Evolutionary conservation across 2,797 vertebrate species (phyloP), one percentile per base, ranked within the genome.

Genomic region (Apodemus agrarius): DNA sequence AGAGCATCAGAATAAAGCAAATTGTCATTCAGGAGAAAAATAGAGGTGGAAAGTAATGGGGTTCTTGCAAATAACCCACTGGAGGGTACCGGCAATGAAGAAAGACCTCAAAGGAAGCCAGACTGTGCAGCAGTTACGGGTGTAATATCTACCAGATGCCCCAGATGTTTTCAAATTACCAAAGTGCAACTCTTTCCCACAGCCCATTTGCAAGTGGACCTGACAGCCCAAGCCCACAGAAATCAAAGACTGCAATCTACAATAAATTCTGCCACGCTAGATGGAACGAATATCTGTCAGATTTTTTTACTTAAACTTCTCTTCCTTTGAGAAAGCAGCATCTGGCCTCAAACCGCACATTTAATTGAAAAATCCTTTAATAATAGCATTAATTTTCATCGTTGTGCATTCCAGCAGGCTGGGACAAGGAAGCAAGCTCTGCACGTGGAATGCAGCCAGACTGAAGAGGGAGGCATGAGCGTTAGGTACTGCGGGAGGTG

Each of bases 111-210:
- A 92, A 96, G 97, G 94, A 97, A 97, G 96, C 95, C 49, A 90
- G 92, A 74, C 93, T 65, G 93, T 31, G n/a, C 81, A 95, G 84
- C 94, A 97, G 98, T 83, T 83, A 94, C 6, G 97, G 96, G 92
- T 86, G 92, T 98, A 98, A 98, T 98, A 94, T 94, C 95, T 96
- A 96, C 98, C 98, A 98, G 91, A 97, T 98, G 98, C 34, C 82
- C 96, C 98, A 97, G 88, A 95, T 97, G 98, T 94, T 90, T 97
- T 49, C 94, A 96, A 95, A 98, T 75, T 91, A 94, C 94, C 90
- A 80, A 88, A 92, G 80, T 97, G 83, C 74, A 95, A 81, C 72
- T 43, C 1, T 97, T 96, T 93, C 97, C 98, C 97, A 96, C 97
- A 98, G 97, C 84, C 92, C 93, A 37, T 95, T 92, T 94, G 72